Evolutionary conservation across 1,140 invertebrate genomes (phyloP), one percentile per base, ranked within the genome.

Genomic region (Batillaria attramentaria): DNA sequence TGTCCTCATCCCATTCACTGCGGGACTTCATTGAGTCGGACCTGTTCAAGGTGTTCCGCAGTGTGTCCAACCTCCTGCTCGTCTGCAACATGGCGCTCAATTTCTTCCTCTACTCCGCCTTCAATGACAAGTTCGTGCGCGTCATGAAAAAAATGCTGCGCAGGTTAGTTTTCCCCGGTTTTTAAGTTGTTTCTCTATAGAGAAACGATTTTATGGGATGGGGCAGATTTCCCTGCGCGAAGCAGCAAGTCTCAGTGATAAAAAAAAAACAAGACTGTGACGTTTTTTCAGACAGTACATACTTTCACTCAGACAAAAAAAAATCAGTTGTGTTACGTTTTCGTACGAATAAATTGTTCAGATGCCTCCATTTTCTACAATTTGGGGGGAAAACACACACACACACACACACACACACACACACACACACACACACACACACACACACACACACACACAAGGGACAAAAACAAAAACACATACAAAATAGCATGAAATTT

Each of bases 31-130:
- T 68, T 28, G 1, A 24, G 3, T 79, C 79, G 16, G 66, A 81
- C 6, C 83, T 84, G 72, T 87, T 86, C 76, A 73, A 70, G 6
- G 82, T 79, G 31, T 79, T 84, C 35, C 83, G 83, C 39, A 82
- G 81, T 39, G 70, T 86, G 13, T 83, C 84, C 28, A 87, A 86
- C 70, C 65, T 86, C 16, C 77, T 88, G n/a, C 85, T 88, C 31
- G 83, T 82, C 81, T 76, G 82, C 54, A 86, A 88, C 72, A 82
- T 85, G 6, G 87, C 86, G 1, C 79, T 87, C 3, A 88, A 88
- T 77, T 87, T 87, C 79, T 83, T 88, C 2, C 81, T 87, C 16
- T 87, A 88, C 76, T 86, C 84, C 74, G 83, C 84, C 62, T 87
- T 87, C 68, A 87, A 88, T 77, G 77, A 84, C 57, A 87, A 86